Evolutionary conservation across 2,113 vertebrate species (phyloP).

Genomic region (Eolophus roseicapilla): DNA sequence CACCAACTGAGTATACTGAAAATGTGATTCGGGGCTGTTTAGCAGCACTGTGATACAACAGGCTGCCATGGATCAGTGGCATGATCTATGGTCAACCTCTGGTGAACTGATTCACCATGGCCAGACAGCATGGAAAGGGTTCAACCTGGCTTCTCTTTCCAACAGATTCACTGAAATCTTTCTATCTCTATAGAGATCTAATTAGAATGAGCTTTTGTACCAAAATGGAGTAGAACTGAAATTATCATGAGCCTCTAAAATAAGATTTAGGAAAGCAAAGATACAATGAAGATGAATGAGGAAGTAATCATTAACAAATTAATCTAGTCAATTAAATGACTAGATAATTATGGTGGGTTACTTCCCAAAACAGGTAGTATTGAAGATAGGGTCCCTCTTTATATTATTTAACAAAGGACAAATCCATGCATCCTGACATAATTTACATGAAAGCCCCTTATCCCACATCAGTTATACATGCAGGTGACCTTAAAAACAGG

Average conservation of each 20-base stretch:
- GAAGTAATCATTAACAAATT: background rate
- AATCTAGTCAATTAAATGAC: background rate
- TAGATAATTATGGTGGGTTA: background rate
- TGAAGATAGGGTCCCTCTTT: background rate
- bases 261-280: background rate
- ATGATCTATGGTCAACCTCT: background rate
- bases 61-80: background rate
- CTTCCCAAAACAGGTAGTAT: background rate
- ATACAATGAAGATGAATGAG: background rate
- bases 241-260: background rate
- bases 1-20: background rate
- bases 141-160: background rate
- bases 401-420: background rate
- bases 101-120: background rate
- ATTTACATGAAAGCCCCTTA: background rate
- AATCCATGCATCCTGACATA: background rate
- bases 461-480: background rate
- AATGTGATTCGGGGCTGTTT: background rate
- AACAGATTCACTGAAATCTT: background rate
- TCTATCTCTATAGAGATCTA: background rate
- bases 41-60: background rate
- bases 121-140: background rate
- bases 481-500: background rate
- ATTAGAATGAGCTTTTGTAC: background rate
- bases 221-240: background rate